phyloP scores from a whole-genome alignment of 2,113 vertebrate genomes.

The Micromys minutus region DNA sequence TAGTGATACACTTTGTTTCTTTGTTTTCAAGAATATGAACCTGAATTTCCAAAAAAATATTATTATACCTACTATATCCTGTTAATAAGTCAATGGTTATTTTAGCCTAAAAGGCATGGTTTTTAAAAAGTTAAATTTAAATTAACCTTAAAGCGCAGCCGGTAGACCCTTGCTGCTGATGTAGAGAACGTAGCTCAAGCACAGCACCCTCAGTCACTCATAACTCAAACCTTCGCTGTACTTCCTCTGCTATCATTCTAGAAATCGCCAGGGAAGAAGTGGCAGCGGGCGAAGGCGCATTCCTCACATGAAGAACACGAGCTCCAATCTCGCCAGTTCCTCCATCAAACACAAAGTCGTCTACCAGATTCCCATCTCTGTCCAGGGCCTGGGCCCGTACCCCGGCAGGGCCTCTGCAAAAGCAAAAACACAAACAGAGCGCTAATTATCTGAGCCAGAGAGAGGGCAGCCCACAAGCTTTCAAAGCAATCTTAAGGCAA shows the following conservation, averaged over 20 bases:
- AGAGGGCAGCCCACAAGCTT: background rate
- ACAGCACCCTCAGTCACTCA: slow-evolving; percentile 75
- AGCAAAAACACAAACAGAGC: slow-evolving; percentile 27
- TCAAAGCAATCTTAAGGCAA: slow-evolving; percentile 42
- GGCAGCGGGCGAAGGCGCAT: slow-evolving; percentile 96
- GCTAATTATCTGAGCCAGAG: background rate
- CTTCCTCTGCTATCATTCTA: slow-evolving; percentile 92
- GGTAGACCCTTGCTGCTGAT: background rate
- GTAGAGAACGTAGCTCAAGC: background rate
- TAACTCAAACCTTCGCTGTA: slow-evolving; percentile 88
- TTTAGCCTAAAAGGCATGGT: background rate
- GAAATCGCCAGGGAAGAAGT: slow-evolving; percentile 98
- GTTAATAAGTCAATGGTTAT: background rate
- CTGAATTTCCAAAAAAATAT: slow-evolving; percentile 6
- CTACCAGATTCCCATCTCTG: slow-evolving; percentile 91
- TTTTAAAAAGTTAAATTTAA: background rate
- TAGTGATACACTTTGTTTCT: background rate
- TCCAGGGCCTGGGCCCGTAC: slow-evolving; percentile 96
- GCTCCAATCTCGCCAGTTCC: slow-evolving; percentile 90
- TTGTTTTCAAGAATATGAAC: background rate
- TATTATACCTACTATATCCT: background rate
- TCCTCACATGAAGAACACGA: slow-evolving; percentile 94
- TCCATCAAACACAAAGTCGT: slow-evolving; percentile 97
- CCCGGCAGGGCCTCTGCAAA: slow-evolving; percentile 91
- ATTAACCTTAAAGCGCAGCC: background rate